Conservation (phyloP, 1,140 invertebrate species). For the Bombus waltoni region DNA sequence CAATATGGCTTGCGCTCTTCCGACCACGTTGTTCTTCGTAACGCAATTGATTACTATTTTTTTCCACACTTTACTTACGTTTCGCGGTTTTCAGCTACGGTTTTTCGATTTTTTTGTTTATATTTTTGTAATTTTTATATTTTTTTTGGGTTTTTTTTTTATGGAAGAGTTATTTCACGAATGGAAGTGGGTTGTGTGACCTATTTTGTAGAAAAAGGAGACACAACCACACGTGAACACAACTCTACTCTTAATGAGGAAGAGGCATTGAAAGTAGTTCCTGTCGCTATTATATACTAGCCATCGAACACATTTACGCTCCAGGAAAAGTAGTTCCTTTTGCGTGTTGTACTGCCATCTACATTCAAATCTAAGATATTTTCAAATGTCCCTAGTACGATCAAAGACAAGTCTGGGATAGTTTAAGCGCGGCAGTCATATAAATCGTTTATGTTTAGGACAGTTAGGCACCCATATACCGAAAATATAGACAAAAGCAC, state of each 20-base stretch:
- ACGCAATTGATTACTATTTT: conserved; percentile 59
- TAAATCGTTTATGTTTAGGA: no score
- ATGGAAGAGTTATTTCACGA: conserved; percentile 90
- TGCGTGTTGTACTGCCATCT: background rate
- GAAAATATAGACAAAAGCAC: no score
- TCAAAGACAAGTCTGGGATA: no score
- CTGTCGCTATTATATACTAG: conserved; percentile 78
- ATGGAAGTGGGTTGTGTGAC: conserved; percentile 91
- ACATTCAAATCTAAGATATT: conserved; percentile 3
- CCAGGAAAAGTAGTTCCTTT: conserved; percentile 61
- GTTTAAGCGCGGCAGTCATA: no score
- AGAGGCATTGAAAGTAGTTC: conserved; percentile 81
- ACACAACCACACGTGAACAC: conserved; percentile 85
- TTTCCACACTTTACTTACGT: conserved; percentile 64
- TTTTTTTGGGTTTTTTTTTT: conserved; percentile 88
- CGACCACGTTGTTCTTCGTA: conserved; percentile 58
- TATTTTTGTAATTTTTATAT: conserved; percentile 77
- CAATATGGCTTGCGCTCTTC: conserved; percentile 68
- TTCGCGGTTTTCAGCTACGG: conserved; percentile 76
- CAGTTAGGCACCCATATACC: no score
- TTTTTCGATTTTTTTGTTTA: conserved; percentile 82
- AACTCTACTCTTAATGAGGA: conserved; percentile 85
- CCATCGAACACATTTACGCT: conserved; percentile 39
- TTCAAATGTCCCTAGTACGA: background rate
- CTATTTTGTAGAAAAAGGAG: conserved; percentile 83